Percentiles rank a stretch among this genome's conserved stretches.
Evolutionary conservation across 2,113 vertebrate species (phyloP).

Genomic region (Odontesthes bonariensis): DNA sequence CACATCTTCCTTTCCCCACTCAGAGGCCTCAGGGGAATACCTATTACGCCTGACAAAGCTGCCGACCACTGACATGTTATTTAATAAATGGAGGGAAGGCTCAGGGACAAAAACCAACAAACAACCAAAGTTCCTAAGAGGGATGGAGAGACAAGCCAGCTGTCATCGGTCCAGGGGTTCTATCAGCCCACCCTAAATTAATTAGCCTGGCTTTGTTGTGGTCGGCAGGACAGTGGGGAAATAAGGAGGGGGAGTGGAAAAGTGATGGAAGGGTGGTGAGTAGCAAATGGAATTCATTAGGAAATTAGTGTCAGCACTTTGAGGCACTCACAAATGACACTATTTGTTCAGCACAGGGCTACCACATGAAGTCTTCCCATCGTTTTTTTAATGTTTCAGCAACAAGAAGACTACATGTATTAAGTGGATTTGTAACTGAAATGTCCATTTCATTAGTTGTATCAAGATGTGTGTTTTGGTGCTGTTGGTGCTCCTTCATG

Average conservation of each 20-base stretch:
- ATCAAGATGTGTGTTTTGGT: slow-evolving; percentile 5
- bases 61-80: slow-evolving; percentile 85
- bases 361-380: slow-evolving; percentile 56
- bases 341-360: slow-evolving; percentile 77
- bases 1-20: slow-evolving; percentile 69
- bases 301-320: slow-evolving; percentile 89
- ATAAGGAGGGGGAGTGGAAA: slow-evolving; percentile 52
- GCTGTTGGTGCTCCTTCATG: slow-evolving; percentile 12
- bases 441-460: slow-evolving; percentile 27
- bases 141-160: slow-evolving; percentile 80
- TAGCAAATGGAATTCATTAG: slow-evolving; percentile 90
- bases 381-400: slow-evolving; percentile 36
- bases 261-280: slow-evolving; percentile 73
- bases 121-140: slow-evolving; percentile 78
- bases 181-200: slow-evolving; percentile 81
- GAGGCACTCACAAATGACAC: slow-evolving; percentile 80
- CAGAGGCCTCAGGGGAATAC: slow-evolving; percentile 79
- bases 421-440: slow-evolving; percentile 28
- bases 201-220: slow-evolving; percentile 86
- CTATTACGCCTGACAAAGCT: slow-evolving; percentile 83
- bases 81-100: slow-evolving; percentile 84
- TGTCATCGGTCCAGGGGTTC: slow-evolving; percentile 84
- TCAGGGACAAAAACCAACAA: slow-evolving; percentile 72
- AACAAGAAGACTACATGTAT: slow-evolving; percentile 12
- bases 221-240: slow-evolving; percentile 73